Conservation (phyloP, 2,797 vertebrate species). For the Carcharodon carcharias region DNA sequence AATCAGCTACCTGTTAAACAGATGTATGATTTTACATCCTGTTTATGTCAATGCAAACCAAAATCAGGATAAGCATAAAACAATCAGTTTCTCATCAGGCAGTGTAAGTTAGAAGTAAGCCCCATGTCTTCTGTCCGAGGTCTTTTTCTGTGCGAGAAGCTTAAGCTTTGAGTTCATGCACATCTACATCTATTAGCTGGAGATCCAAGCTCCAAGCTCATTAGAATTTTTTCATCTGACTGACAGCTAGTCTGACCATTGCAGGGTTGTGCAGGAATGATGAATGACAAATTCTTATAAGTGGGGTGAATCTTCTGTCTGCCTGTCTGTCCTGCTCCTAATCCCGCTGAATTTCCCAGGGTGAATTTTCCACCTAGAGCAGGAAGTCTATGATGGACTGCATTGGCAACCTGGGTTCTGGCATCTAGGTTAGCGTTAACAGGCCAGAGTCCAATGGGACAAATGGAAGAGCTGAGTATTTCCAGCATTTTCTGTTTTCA, state of each 20-base stretch:
- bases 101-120: not conserved
- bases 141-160: not conserved
- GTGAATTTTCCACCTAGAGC: not conserved
- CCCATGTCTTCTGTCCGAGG: not conserved
- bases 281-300: not conserved
- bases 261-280: not conserved
- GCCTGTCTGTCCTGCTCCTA: not conserved
- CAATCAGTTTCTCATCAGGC: not conserved
- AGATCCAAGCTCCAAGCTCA: not conserved
- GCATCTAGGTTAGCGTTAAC: not conserved
- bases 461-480: too few relatives aligned
- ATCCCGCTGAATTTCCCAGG: not conserved
- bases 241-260: not conserved
- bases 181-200: not conserved
- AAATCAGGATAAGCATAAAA: not conserved
- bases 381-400: not conserved
- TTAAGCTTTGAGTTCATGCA: not conserved
- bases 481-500: too few relatives aligned
- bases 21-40: not conserved
- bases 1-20: not conserved
- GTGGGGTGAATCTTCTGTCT: not conserved
- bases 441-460: not conserved
- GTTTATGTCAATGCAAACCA: not conserved
- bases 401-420: not conserved
- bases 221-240: not conserved